Evolutionary conservation across 35 echinoderm and acorn worm species (phyloP).

Genomic region (Lytechinus pictus): DNA sequence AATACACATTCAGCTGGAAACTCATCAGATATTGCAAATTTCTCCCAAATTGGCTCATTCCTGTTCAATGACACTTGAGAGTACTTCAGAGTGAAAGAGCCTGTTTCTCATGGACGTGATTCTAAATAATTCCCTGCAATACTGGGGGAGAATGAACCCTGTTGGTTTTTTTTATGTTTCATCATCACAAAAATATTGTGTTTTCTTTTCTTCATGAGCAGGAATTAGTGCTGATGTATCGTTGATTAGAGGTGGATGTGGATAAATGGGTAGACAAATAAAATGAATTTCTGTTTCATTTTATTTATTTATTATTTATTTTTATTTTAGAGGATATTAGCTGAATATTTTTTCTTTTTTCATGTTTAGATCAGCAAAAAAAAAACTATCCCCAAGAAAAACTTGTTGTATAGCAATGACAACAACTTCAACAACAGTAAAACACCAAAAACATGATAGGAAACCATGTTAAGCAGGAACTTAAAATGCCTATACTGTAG

Average conservation of each 20-base stretch:
- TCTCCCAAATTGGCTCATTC: conserved; percentile 17
- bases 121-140: not conserved
- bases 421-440: too few species aligned
- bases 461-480: too few species aligned
- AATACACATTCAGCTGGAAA: not conserved
- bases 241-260: not conserved
- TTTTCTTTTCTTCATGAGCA: not conserved
- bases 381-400: too few species aligned
- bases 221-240: not conserved
- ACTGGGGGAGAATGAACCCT: not conserved
- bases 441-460: too few species aligned
- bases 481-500: too few species aligned
- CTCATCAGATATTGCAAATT: conserved; percentile 19
- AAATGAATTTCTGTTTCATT: not conserved
- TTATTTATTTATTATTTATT: too few species aligned
- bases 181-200: not conserved
- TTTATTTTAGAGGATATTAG: too few species aligned
- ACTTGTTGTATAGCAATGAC: too few species aligned
- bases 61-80: conserved; percentile 11
- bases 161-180: not conserved
- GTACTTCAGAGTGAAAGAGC: conserved; percentile 8
- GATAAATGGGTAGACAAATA: not conserved
- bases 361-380: too few species aligned
- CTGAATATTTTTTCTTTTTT: too few species aligned
- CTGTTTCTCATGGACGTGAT: not conserved